These are phyloP conservation scores for Virgularia gustaviana DNA, from an alignment of 92 coral and sea anemone species.

Conservation along the genomic window DNA sequence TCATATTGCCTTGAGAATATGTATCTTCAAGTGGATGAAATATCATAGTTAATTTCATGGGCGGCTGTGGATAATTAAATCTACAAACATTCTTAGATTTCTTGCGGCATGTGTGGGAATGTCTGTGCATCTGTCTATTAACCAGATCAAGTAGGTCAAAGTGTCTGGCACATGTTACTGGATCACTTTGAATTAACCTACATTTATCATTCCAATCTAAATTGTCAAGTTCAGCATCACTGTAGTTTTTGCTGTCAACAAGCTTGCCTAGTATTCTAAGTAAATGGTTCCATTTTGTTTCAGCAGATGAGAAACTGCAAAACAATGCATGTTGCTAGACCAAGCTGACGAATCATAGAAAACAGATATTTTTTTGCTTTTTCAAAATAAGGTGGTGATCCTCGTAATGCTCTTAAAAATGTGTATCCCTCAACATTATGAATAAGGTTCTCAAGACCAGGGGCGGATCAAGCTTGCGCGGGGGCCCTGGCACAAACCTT, in stretches of 20 bases:
- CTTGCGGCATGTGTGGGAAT: slow-evolving; percentile 60
- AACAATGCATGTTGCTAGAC: slow-evolving; percentile 49
- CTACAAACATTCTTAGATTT: slow-evolving; percentile 48
- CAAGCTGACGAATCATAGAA: no score
- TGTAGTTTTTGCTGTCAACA: slow-evolving; percentile 55
- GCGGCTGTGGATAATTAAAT: slow-evolving; percentile 56
- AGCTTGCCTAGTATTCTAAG: slow-evolving; percentile 47
- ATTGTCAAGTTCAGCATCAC: slow-evolving; percentile 39
- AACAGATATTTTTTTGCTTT: no score
- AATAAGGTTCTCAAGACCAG: no score
- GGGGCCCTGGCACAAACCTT: no score
- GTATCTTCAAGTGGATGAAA: slow-evolving; percentile 29
- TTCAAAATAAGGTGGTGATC: no score
- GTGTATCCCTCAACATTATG: no score
- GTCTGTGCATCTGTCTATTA: slow-evolving; percentile 56
- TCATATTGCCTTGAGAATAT: slow-evolving; percentile 7
- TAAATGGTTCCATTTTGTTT: slow-evolving; percentile 59
- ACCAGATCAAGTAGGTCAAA: slow-evolving; percentile 43
- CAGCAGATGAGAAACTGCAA: slow-evolving; percentile 55
- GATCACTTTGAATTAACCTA: slow-evolving; percentile 46
- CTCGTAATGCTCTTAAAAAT: no score
- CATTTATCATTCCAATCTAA: slow-evolving; percentile 57
- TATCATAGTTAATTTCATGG: slow-evolving; percentile 55
- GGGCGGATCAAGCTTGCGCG: no score
- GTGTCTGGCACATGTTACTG: no score